A percentile compares a stretch with the other conserved stretches of the same genome.
Conservation (phyloP, 2,113 vertebrate genomes). For the Sisor rabdophorus region DNA sequence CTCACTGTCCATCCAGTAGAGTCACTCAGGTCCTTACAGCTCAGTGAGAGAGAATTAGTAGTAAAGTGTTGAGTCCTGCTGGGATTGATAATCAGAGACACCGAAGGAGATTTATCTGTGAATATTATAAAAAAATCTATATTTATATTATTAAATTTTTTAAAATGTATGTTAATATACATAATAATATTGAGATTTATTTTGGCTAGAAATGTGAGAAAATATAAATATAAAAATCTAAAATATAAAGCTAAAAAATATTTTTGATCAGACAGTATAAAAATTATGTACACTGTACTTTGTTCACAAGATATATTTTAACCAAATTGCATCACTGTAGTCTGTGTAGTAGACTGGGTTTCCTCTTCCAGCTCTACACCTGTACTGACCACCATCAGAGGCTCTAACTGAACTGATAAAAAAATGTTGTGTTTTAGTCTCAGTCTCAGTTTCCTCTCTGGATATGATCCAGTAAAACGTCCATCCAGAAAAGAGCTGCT, state of each 20-base stretch:
- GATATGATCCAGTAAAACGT: constrained; percentile 17
- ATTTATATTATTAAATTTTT: no score
- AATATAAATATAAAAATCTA: no score
- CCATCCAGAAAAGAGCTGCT: neutral
- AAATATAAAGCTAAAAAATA: no score
- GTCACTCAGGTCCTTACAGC: neutral
- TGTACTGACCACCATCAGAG: constrained; percentile 12
- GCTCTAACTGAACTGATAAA: neutral
- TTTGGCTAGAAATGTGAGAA: no score
- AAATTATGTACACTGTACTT: no score
- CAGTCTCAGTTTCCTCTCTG: neutral
- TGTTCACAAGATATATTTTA: no score
- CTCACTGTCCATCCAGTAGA: no score
- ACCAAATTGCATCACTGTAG: neutral
- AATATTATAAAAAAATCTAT: no score
- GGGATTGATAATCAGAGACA: constrained; percentile 1
- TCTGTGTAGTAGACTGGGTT: constrained; percentile 12
- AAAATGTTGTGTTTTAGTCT: neutral
- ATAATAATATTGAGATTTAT: no score
- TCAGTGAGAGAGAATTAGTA: neutral
- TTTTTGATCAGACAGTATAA: no score
- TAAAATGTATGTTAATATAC: no score
- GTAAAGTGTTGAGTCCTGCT: constrained; percentile 33
- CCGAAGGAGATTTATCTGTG: no score
- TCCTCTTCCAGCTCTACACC: constrained; percentile 10